A percentile compares a stretch with the other conserved stretches of the same genome.
Conservation (phyloP, 2,113 vertebrate species). For the Misgurnus mizolepis region DNA sequence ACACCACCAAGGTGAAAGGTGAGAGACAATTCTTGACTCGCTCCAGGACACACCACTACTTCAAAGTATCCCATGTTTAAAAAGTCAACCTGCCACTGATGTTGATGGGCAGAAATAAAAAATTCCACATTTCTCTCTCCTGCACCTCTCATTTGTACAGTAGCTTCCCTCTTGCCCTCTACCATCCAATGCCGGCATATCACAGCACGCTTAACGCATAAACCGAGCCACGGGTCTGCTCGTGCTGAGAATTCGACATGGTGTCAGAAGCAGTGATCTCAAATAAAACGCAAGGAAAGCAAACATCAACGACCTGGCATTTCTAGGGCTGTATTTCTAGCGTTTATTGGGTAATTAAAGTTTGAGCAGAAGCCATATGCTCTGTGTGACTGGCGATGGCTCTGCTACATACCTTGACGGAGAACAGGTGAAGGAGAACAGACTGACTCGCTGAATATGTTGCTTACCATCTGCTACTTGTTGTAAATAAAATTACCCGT, state of each 20-base stretch:
- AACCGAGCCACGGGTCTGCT: constrained; percentile 8
- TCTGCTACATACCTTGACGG: constrained; percentile 49
- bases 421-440: constrained; percentile 55
- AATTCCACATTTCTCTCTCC: constrained; percentile 34
- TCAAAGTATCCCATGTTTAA: constrained; percentile 43
- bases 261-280: constrained; percentile 31
- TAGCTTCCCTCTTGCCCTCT: constrained; percentile 14
- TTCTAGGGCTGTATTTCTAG: constrained; percentile 27
- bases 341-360: constrained; percentile 57
- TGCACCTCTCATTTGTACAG: constrained; percentile 26
- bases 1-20: constrained; percentile 58
- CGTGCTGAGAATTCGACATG: constrained; percentile 35
- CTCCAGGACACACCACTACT: constrained; percentile 54
- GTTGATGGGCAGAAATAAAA: constrained; percentile 57
- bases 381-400: constrained; percentile 43
- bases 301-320: constrained; percentile 12
- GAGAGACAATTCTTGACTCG: constrained; percentile 50
- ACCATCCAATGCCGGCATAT: constrained; percentile 26
- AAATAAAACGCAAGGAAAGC: constrained; percentile 12
- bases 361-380: constrained; percentile 54
- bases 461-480: constrained; percentile 51
- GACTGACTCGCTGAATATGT: constrained; percentile 31
- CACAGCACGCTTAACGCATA: constrained; percentile 1
- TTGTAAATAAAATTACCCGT: constrained; percentile 43
- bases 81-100: constrained; percentile 61